A percentile compares a stretch with the other conserved stretches of the same genome.
Conservation (phyloP, 2,888 invertebrate species). For the Halocaridina rubra region DNA sequence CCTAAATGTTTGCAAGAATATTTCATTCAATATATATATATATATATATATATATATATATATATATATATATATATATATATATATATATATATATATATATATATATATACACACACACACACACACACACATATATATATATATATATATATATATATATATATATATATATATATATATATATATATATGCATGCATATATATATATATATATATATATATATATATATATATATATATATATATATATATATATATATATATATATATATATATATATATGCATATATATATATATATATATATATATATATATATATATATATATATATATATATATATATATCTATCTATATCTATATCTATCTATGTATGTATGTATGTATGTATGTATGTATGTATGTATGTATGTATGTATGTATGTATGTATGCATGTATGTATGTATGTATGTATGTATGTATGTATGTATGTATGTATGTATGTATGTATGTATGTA, state of each 20-base stretch:
- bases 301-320: no score
- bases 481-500: no score
- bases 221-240: slow-evolving; percentile 21
- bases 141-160: neutral
- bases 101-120: neutral
- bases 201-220: slow-evolving; percentile 16
- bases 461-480: no score
- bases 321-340: no score
- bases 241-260: slow-evolving; percentile 16
- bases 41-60: neutral
- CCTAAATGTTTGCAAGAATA: neutral
- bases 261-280: slow-evolving; percentile 12
- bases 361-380: no score
- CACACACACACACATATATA: slow-evolving; percentile 18
- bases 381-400: no score
- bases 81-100: neutral
- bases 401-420: no score
- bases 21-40: no score
- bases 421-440: no score
- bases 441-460: no score
- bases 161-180: neutral
- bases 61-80: neutral
- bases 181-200: neutral
- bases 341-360: no score
- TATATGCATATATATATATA: slow-evolving; percentile 10